Evolutionary conservation across 2,888 invertebrate genomes (phyloP).

Genomic region (Latheticus oryzae): DNA sequence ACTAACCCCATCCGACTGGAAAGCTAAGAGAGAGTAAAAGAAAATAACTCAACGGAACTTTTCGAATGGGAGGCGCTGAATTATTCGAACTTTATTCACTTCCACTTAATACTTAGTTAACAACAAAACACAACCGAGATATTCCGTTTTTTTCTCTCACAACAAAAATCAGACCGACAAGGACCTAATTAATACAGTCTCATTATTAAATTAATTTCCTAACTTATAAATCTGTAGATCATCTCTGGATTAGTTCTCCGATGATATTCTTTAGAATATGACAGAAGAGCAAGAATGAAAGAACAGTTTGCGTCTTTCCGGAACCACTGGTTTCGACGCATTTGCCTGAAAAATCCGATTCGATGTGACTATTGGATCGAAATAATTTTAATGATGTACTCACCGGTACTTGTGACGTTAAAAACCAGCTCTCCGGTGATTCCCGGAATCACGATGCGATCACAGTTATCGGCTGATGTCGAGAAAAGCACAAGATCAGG

Average conservation of each 20-base stretch:
- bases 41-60: conserved; percentile 14
- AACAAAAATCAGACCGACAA: conserved; percentile 47
- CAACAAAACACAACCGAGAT: conserved; percentile 56
- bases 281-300: conserved; percentile 37
- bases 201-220: conserved; percentile 52
- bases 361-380: conserved; percentile 22
- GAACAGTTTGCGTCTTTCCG: conserved; percentile 38
- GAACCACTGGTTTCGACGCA: conserved; percentile 69
- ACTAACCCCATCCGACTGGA: conserved; percentile 25
- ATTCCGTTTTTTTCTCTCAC: conserved; percentile 50
- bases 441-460: conserved; percentile 68
- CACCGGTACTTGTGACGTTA: conserved; percentile 78
- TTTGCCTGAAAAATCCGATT: conserved; percentile 69
- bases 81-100: conserved; percentile 36
- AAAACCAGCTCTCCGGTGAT: conserved; percentile 73
- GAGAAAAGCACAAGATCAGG: conserved; percentile 69
- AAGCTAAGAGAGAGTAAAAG: conserved; percentile 8
- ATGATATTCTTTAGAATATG: conserved; percentile 45
- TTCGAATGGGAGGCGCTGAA: conserved; percentile 17
- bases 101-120: conserved; percentile 34
- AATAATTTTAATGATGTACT: conserved; percentile 49
- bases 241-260: conserved; percentile 52
- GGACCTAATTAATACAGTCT: conserved; percentile 54
- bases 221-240: conserved; percentile 54
- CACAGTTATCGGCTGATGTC: conserved; percentile 75